Evolutionary conservation across 2,113 vertebrate species (phyloP).

Genomic region (Uropsilus gracilis): DNA sequence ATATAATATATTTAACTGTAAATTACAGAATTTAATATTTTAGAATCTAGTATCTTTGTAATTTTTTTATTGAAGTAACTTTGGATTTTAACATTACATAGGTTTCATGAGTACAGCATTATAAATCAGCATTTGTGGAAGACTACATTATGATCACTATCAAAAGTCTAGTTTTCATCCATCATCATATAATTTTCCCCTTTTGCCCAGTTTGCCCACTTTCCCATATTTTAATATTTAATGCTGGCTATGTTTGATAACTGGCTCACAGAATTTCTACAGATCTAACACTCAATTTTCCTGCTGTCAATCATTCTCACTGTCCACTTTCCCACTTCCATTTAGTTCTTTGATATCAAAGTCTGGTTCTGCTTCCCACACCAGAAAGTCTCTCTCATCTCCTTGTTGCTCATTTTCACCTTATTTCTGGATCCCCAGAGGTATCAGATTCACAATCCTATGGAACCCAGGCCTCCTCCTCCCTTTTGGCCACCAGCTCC

Average conservation of each 20-base stretch:
- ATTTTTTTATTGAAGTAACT: neutral
- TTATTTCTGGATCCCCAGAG: neutral
- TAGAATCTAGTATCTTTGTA: neutral
- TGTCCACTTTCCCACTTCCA: no score
- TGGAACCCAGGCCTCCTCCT: neutral
- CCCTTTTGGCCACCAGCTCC: neutral
- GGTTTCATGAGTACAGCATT: neutral
- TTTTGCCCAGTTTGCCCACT: no score
- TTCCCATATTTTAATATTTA: neutral
- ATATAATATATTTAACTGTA: neutral
- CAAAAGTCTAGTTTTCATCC: neutral
- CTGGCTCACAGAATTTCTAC: neutral
- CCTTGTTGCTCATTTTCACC: neutral
- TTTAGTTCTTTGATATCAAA: neutral
- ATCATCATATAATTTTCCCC: no score
- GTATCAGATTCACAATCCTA: fast-evolving
- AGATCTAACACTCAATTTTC: neutral
- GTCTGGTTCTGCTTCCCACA: neutral
- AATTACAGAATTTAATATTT: neutral
- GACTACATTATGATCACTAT: neutral
- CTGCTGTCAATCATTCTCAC: no score
- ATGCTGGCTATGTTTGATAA: no score
- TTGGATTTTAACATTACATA: neutral
- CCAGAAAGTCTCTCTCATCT: no score
- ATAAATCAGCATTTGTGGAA: neutral